Conservation (phyloP, 1,140 invertebrate species). For the Protaetia brevitarsis region DNA sequence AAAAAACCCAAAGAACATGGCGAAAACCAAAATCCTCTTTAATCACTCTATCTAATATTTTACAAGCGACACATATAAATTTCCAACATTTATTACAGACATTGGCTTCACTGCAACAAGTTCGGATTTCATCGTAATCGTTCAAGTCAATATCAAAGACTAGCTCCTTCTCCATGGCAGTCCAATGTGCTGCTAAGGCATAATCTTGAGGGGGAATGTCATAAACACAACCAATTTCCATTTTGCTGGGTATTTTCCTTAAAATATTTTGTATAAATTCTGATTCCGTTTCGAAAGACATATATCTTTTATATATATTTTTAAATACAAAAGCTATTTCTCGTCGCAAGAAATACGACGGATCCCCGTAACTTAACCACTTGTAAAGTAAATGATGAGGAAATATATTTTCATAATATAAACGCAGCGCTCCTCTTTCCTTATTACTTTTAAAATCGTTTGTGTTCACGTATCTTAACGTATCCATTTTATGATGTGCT, state of each 20-base stretch:
- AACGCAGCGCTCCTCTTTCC: constrained; percentile 69
- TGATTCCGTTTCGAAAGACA: constrained; percentile 77
- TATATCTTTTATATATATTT: constrained; percentile 91
- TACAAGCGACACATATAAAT: constrained; percentile 88
- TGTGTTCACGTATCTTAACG: too few relatives aligned
- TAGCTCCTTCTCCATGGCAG: constrained; percentile 78
- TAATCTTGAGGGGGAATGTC: constrained; percentile 50
- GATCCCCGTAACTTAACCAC: constrained; percentile 85
- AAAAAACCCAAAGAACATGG: constrained; percentile 93
- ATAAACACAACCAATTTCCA: constrained; percentile 96
- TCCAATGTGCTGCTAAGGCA: constrained; percentile 41
- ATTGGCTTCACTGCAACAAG: constrained; percentile 82
- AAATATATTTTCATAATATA: constrained; percentile 89
- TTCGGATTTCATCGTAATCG: constrained; percentile 96
- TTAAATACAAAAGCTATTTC: constrained; percentile 96
- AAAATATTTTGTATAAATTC: constrained; percentile 80
- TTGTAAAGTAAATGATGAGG: constrained; percentile 79
- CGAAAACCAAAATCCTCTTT: constrained; percentile 93
- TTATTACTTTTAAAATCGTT: too few relatives aligned
- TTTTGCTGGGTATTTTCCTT: constrained; percentile 80
- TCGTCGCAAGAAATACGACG: constrained; percentile 71
- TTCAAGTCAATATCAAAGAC: constrained; percentile 99
- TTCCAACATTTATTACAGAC: constrained; percentile 97
- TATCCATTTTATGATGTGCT: too few relatives aligned
- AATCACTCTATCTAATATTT: constrained; percentile 82